These are phyloP conservation scores for Ammodytes marinus DNA, from an alignment of 2,113 vertebrate species.

Conservation along the genomic window DNA sequence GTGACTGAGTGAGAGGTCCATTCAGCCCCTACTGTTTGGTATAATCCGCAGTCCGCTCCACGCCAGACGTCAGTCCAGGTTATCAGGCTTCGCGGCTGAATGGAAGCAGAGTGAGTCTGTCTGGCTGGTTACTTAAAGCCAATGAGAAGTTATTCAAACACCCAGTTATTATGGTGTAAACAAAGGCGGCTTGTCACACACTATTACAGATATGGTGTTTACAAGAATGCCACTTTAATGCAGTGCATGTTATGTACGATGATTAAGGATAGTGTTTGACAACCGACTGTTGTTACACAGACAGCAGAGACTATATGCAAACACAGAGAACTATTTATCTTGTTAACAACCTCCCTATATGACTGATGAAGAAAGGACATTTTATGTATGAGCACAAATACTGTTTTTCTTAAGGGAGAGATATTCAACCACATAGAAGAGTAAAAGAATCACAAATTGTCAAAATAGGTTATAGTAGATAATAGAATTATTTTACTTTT, in stretches of 20 bases:
- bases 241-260: constrained; percentile 64
- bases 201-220: constrained; percentile 80
- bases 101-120: constrained; percentile 80
- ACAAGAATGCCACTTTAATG: constrained; percentile 80
- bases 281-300: constrained; percentile 59
- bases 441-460: neutral
- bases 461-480: constrained; percentile 5
- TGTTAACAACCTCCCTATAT: constrained; percentile 32
- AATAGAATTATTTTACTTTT: constrained; percentile 21
- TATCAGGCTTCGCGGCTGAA: constrained; percentile 74
- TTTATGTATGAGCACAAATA: constrained; percentile 25
- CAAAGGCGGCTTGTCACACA: constrained; percentile 80
- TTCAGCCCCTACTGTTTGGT: constrained; percentile 49
- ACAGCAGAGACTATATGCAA: constrained; percentile 32
- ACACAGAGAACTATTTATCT: constrained; percentile 47
- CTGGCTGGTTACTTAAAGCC: constrained; percentile 79
- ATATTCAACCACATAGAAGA: neutral
- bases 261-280: constrained; percentile 76
- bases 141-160: constrained; percentile 84
- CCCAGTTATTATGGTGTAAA: constrained; percentile 82
- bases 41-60: constrained; percentile 70
- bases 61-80: constrained; percentile 77
- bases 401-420: constrained; percentile 1
- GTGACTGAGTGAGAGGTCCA: constrained; percentile 19
- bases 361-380: constrained; percentile 36